A percentile compares a stretch with the other conserved stretches of the same genome.
These are phyloP conservation scores for Caenorhabditis doughertyi DNA, from an alignment of 2,888 invertebrate genomes.

Conservation along the genomic window DNA sequence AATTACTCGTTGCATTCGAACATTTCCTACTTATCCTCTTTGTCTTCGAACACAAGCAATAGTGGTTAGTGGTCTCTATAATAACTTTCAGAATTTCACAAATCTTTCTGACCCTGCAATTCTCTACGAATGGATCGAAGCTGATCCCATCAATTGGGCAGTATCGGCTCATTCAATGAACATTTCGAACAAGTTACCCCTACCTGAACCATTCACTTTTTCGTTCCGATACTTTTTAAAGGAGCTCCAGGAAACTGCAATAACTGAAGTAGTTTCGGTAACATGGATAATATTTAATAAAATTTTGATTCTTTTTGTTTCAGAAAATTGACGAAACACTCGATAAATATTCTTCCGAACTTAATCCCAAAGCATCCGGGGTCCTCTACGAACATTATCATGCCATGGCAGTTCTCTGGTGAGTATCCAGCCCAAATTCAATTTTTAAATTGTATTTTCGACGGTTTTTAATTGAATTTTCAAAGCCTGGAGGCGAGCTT, in stretches of 20 bases:
- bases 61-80: not conserved
- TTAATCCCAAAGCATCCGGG: slow-evolving; percentile 16
- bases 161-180: not conserved
- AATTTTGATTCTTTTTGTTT: not conserved
- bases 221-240: slow-evolving; percentile 19
- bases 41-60: not conserved
- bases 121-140: slow-evolving; percentile 3
- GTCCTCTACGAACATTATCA: slow-evolving; percentile 54
- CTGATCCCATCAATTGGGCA: slow-evolving; percentile 39
- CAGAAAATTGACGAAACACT: slow-evolving; percentile 12
- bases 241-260: not conserved
- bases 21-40: not conserved
- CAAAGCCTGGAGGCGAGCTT: slow-evolving; percentile 2
- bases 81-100: slow-evolving; percentile 4
- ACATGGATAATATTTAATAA: not conserved
- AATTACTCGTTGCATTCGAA: not conserved
- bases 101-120: not conserved
- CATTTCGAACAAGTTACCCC: not conserved
- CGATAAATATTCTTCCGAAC: slow-evolving; percentile 8
- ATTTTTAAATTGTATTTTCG: not conserved
- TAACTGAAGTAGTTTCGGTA: slow-evolving; percentile 16
- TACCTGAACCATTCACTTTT: slow-evolving; percentile 19
- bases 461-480: slow-evolving; percentile 39
- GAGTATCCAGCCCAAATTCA: slow-evolving; percentile 26
- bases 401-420: slow-evolving; percentile 39